These are phyloP conservation scores for Chalcosyrphus nemorum DNA, from an alignment of 2,888 invertebrate species.

Conservation along the genomic window DNA sequence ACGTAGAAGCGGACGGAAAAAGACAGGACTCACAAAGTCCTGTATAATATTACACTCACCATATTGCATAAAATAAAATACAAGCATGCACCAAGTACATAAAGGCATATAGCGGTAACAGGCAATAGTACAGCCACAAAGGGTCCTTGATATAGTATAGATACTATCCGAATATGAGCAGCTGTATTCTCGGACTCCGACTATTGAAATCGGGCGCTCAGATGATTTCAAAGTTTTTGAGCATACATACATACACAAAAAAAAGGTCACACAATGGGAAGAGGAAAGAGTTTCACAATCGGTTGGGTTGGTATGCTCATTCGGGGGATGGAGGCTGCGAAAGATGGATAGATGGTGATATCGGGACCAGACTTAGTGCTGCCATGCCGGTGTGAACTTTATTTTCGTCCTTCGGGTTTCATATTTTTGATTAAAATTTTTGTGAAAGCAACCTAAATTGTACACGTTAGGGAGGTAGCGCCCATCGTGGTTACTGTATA, in stretches of 20 bases:
- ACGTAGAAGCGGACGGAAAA: slow-evolving; percentile 2
- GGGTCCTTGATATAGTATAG: neutral
- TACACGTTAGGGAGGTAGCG: neutral
- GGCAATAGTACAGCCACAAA: slow-evolving; percentile 3
- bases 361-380: neutral
- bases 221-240: neutral
- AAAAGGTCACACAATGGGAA: neutral
- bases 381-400: neutral
- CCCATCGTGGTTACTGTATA: neutral
- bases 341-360: neutral
- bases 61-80: slow-evolving; percentile 29
- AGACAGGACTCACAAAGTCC: slow-evolving; percentile 1
- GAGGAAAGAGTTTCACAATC: neutral
- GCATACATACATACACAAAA: neutral
- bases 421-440: slow-evolving; percentile 58
- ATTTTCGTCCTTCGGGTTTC: slow-evolving; percentile 11
- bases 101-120: slow-evolving; percentile 13
- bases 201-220: neutral
- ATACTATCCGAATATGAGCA: neutral
- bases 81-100: slow-evolving; percentile 27
- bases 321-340: neutral
- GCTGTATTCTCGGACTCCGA: slow-evolving; percentile 20
- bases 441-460: neutral
- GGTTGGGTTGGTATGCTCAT: neutral
- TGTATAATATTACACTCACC: slow-evolving; percentile 20